Percentiles rank a stretch among this genome's conserved stretches.
phyloP scores from a whole-genome alignment of 1,140 invertebrate species.

The Drosophila repleta region DNA sequence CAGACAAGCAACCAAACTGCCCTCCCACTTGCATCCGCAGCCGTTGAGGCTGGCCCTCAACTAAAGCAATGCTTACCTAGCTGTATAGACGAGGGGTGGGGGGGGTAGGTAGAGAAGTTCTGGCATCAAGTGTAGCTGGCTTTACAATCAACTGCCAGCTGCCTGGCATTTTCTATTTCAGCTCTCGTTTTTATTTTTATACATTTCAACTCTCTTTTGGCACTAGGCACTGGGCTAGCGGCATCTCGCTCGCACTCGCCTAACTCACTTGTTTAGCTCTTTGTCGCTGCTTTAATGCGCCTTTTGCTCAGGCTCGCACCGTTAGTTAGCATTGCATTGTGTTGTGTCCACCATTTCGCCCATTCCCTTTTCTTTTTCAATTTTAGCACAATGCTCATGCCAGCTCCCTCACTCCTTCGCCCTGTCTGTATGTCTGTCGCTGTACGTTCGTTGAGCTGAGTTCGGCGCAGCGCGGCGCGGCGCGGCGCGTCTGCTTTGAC shows the following conservation, averaged over 20 bases:
- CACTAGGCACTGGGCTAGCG: background rate
- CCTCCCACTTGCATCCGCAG: background rate
- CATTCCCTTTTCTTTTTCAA: constrained; percentile 4
- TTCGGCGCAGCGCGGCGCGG: constrained; percentile 1
- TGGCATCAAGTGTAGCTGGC: constrained; percentile 13
- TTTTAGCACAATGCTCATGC: constrained; percentile 12
- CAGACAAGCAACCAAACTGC: background rate
- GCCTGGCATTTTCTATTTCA: background rate
- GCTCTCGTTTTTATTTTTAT: constrained; percentile 2
- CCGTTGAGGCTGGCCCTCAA: background rate
- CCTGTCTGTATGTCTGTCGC: background rate
- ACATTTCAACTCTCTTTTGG: constrained; percentile 3
- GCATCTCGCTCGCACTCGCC: background rate
- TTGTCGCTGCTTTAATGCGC: constrained; percentile 28
- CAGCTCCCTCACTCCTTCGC: background rate
- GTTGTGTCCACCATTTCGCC: constrained; percentile 12
- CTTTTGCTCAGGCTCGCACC: constrained; percentile 22
- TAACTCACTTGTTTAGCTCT: constrained; percentile 9
- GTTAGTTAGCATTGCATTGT: constrained; percentile 44
- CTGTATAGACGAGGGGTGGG: no score
- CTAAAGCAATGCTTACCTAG: constrained; percentile 1
- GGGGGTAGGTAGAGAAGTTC: no score
- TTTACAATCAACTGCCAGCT: constrained; percentile 12
- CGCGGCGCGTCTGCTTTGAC: constrained; percentile 41
- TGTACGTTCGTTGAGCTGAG: background rate